These are phyloP conservation scores for Steinernema khuongi DNA, from an alignment of 1,140 invertebrate species.

Conservation along the genomic window DNA sequence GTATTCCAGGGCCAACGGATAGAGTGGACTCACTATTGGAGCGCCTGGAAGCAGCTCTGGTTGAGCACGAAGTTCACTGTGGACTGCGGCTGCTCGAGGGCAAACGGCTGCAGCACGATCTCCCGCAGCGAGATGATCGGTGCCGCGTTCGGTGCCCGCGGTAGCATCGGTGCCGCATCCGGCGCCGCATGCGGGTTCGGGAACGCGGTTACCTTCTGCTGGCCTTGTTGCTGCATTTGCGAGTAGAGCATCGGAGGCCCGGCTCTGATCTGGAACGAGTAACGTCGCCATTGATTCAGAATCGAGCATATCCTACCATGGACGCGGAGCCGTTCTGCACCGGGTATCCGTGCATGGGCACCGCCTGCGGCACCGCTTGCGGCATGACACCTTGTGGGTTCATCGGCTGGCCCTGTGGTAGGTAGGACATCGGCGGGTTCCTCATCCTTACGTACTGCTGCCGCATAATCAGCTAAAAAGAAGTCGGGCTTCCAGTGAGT, in stretches of 20 bases:
- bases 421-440: background rate
- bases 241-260: constrained; percentile 6
- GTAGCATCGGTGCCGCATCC: background rate
- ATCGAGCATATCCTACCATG: background rate
- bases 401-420: background rate
- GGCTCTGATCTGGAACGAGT: constrained; percentile 3
- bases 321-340: background rate
- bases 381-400: background rate
- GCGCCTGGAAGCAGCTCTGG: background rate
- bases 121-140: background rate
- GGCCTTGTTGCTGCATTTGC: background rate
- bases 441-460: background rate
- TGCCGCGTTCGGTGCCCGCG: background rate
- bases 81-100: background rate
- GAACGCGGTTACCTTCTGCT: background rate
- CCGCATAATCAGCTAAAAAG: background rate
- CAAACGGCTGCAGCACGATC: background rate
- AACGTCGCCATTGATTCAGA: too few relatives aligned
- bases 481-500: background rate
- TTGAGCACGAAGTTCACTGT: background rate
- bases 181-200: background rate
- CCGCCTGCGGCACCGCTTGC: background rate
- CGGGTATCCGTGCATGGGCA: background rate
- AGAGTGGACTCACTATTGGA: background rate
- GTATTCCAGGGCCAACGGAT: background rate